A percentile compares a stretch with the other conserved stretches of the same genome.
These are phyloP conservation scores for Dinomys branickii DNA, from an alignment of 2,113 vertebrate species.

Conservation along the genomic window DNA sequence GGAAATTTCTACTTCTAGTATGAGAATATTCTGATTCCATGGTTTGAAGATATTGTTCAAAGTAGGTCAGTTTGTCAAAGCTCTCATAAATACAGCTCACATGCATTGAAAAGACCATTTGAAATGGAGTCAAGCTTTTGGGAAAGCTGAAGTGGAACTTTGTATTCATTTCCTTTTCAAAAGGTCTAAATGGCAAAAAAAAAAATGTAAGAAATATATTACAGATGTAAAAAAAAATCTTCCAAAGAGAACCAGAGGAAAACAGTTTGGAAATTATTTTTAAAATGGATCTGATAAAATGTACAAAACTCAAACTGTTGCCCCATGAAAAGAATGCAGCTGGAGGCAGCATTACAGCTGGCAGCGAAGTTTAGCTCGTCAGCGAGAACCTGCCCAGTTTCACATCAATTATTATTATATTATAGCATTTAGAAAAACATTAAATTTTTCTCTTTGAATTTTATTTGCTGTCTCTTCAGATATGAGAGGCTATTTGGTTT, in stretches of 20 bases:
- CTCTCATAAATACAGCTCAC: slow-evolving; percentile 58
- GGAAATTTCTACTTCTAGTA: background rate
- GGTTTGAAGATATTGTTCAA: slow-evolving; percentile 11
- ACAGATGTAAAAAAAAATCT: slow-evolving; percentile 65
- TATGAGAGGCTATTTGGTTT: slow-evolving; percentile 60
- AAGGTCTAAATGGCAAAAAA: slow-evolving; percentile 57
- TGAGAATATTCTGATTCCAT: background rate
- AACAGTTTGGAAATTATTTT: slow-evolving; percentile 75
- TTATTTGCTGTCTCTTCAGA: slow-evolving; percentile 48
- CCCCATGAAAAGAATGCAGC: slow-evolving; percentile 73
- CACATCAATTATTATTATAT: slow-evolving; percentile 68
- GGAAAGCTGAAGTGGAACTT: slow-evolving; percentile 73
- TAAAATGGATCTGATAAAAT: slow-evolving; percentile 70
- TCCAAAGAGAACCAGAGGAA: slow-evolving; percentile 69
- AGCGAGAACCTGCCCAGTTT: slow-evolving; percentile 61
- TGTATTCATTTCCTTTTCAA: slow-evolving; percentile 71
- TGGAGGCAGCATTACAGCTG: slow-evolving; percentile 66
- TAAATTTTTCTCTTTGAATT: slow-evolving; percentile 53
- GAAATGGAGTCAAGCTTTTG: slow-evolving; percentile 61
- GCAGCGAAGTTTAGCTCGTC: slow-evolving; percentile 56
- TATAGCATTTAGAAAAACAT: slow-evolving; percentile 63
- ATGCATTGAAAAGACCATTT: slow-evolving; percentile 14
- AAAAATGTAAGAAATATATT: slow-evolving; percentile 70
- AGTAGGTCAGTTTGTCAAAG: background rate
- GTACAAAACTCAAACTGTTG: slow-evolving; percentile 69